phyloP scores from a whole-genome alignment of 2,113 vertebrate genomes.

The Microcebus murinus region DNA sequence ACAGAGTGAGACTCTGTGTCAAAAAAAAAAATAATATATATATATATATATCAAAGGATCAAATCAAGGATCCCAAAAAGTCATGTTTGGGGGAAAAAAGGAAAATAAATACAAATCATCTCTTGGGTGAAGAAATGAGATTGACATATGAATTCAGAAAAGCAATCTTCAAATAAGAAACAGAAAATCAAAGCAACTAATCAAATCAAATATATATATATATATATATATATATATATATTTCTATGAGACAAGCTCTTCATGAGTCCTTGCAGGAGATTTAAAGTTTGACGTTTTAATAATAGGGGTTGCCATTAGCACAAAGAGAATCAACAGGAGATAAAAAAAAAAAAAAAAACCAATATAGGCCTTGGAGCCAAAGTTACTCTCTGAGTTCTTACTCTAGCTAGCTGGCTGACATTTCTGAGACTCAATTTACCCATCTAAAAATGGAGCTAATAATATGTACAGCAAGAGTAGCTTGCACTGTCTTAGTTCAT shows the following conservation, averaged over 20 bases:
- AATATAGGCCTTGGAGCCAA: not conserved
- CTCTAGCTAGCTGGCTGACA: not conserved
- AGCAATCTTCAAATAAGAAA: constrained; percentile 42
- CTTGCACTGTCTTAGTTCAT: not conserved
- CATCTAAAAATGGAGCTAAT: not conserved
- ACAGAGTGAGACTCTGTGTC: too few relatives aligned
- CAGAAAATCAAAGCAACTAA: constrained; percentile 9
- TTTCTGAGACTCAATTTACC: not conserved
- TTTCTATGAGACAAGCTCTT: not conserved
- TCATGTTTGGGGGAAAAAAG: not conserved
- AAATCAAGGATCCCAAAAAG: constrained; percentile 1
- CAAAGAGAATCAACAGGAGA: not conserved
- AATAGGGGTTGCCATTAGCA: not conserved
- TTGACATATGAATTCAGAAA: not conserved
- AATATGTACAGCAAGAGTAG: not conserved
- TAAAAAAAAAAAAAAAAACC: not conserved
- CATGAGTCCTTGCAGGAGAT: not conserved
- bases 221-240: not conserved
- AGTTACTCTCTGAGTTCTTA: not conserved
- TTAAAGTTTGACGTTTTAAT: not conserved
- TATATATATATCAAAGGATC: too few relatives aligned
- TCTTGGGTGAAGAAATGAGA: not conserved
- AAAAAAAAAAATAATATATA: too few relatives aligned
- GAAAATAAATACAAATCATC: not conserved
- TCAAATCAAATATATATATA: not conserved